Base-by-base conservation (phyloP, 2,113 vertebrate species). In the Eudyptes chrysolophus region DNA sequence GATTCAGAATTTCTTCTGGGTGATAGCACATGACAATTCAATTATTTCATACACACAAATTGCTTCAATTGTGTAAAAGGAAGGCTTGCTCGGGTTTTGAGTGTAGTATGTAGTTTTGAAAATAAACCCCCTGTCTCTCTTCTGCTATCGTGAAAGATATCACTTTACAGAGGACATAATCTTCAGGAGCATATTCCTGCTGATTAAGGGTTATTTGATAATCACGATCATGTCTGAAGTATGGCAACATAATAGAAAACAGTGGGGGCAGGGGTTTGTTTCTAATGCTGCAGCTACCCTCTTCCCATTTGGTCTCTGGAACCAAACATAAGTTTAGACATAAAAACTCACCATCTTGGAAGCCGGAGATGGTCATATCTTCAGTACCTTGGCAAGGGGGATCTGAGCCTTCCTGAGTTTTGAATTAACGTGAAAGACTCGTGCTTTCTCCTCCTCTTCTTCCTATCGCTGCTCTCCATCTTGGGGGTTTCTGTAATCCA, bases 271-370 rank as follows among this genome's bases (percentile, higher is more conserved):
- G 34, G 4, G 20, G 15, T 48, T 76, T 76, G 15, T 77, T 78
- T 70, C 51, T 48, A 55, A 51, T 64, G 69, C 21, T 34, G 27
- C 55, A 40, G 21, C 24, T 60, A 60, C 11, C 3, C 16, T 58
- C 15, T 20, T 80, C 8, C 20, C 1, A 2, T 81, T 48, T 89
- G 26, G 80, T 70, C 13, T 71, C 38, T 51, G 40, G 21, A 90
- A 61, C 40, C n/a, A 69, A 69, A 52, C 26, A 57, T 10, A 90
- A 86, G 20, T 13, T 88, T 86, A 46, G 29, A 81, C 18, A 42
- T 60, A 78, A 58, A 86, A 94, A 97, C 97, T 99, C 95, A 98
- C 97, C 96, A 42, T 98, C 96, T 71, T 98, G 94, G 61, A 98
- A 98, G 88, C 90, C 93, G 81, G 96, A 98, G 89, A 71, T 75